phyloP scores from a whole-genome alignment of 2,888 invertebrate genomes.

The Ceraclea dissimilis region DNA sequence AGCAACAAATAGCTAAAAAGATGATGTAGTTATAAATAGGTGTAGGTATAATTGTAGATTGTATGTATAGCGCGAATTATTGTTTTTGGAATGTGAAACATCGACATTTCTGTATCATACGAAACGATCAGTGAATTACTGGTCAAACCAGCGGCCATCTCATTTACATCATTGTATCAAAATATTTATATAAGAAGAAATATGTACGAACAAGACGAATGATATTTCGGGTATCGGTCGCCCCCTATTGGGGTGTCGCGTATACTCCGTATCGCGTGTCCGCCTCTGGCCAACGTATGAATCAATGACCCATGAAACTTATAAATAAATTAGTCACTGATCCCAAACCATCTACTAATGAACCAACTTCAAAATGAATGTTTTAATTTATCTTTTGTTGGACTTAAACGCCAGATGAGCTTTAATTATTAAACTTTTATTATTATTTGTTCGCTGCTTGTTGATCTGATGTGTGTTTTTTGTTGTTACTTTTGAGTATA shows the following conservation, averaged over 20 bases:
- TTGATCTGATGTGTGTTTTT: constrained; percentile 3
- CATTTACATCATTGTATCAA: too few species aligned
- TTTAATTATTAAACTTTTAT: constrained; percentile 25
- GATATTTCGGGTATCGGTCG: too few species aligned
- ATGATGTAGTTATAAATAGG: not conserved
- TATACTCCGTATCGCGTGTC: constrained; percentile 23
- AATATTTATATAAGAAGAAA: too few species aligned
- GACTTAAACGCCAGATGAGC: constrained; percentile 21
- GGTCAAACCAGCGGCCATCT: too few species aligned
- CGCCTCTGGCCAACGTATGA: constrained; percentile 19
- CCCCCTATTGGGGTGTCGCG: too few species aligned
- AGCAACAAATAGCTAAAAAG: too few species aligned
- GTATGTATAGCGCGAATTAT: too few species aligned
- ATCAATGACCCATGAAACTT: constrained; percentile 25
- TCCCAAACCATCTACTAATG: constrained; percentile 24
- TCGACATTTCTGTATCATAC: too few species aligned
- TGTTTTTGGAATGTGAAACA: too few species aligned
- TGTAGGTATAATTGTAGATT: not conserved
- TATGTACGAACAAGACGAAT: too few species aligned
- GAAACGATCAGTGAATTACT: too few species aligned
- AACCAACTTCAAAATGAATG: constrained; percentile 26
- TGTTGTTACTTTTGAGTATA: too few species aligned
- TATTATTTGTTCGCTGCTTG: constrained; percentile 12
- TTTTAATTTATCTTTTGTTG: constrained; percentile 27
- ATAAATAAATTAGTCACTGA: constrained; percentile 27